A percentile compares a stretch with the other conserved stretches of the same genome.
Evolutionary conservation across 2,113 vertebrate genomes (phyloP).

Genomic region (Lophura nycthemera): DNA sequence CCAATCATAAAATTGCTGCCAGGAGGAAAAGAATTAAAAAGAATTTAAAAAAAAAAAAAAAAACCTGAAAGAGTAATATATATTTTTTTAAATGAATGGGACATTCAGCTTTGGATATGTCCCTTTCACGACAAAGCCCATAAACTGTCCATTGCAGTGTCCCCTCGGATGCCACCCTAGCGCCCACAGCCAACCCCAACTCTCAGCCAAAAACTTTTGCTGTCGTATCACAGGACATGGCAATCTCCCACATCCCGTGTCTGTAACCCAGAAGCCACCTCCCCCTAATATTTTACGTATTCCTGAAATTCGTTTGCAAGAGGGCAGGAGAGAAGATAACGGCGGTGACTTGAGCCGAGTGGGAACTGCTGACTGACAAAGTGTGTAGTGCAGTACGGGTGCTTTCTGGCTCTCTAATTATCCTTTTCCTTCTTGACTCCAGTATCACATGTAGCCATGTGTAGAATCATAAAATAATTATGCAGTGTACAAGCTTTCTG

Average conservation of each 20-base stretch:
- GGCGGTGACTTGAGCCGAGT: slow-evolving; percentile 74
- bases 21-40: neutral
- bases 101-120: neutral
- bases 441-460: slow-evolving; percentile 93
- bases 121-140: slow-evolving; percentile 2
- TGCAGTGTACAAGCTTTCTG: slow-evolving; percentile 91
- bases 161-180: neutral
- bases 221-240: slow-evolving; percentile 24
- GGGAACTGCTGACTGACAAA: slow-evolving; percentile 83
- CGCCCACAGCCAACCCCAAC: neutral
- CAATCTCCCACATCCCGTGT: neutral
- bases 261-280: slow-evolving; percentile 64
- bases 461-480: slow-evolving; percentile 93
- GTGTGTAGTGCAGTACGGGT: slow-evolving; percentile 78
- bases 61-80: neutral
- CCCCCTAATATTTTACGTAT: slow-evolving; percentile 32
- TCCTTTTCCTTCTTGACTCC: slow-evolving; percentile 86
- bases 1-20: slow-evolving; percentile 52
- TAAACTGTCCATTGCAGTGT: accelerated
- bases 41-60: accelerated
- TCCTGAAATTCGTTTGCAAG: slow-evolving; percentile 74
- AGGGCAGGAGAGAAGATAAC: slow-evolving; percentile 76
- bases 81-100: neutral
- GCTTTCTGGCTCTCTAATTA: slow-evolving; percentile 86
- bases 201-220: slow-evolving; percentile 58